Evolutionary conservation across 2,113 vertebrate genomes (phyloP), one percentile per base, ranked within the genome.

Genomic region (Zapornia atra): DNA sequence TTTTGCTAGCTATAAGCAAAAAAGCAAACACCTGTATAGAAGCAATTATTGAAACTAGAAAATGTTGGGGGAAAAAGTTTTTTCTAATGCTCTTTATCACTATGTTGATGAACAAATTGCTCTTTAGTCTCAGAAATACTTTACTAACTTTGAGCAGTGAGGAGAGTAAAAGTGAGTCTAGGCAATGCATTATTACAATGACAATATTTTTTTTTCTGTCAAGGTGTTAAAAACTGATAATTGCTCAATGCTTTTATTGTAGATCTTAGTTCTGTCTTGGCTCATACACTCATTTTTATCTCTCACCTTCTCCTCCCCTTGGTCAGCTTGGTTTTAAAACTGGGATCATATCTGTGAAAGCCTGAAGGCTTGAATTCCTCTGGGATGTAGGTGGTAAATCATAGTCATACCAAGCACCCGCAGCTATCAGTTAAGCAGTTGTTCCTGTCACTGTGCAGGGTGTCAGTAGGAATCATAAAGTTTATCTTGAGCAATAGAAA

Each of bases 401-500:
- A 76, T 94, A 93, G 88, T 81, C 85, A 71, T 50, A 86, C 91
- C 94, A 86, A 97, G 81, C 83, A 66, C 68, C 56, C 91, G 53
- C 59, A 92, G 94, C 90, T 92, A 91, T 95, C 95, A 95, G 94
- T 96, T 97, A 92, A 92, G 95, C 72, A 96, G 86, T 73, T 81
- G 69, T 72, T 86, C 71, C 94, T n/a, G 29, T 86, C 86, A 66
- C 95, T 83, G 68, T 86, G 93, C 90, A 88, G 91, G 85, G 87
- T 94, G 92, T 97, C 94, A 94, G 82, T 92, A 97, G 94, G 96
- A 97, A 96, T 96, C 64, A 84, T 94, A 81, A 95, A 75, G 54
- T 96, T 90, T 95, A 76, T 20, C 78, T 91, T 89, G 63, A 93
- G 96, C 80, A 90, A 96, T 44, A 90, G 94, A 94, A 94, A 94